Base-by-base conservation (phyloP, 1,140 invertebrate genomes). In the Megalopta genalis region DNA sequence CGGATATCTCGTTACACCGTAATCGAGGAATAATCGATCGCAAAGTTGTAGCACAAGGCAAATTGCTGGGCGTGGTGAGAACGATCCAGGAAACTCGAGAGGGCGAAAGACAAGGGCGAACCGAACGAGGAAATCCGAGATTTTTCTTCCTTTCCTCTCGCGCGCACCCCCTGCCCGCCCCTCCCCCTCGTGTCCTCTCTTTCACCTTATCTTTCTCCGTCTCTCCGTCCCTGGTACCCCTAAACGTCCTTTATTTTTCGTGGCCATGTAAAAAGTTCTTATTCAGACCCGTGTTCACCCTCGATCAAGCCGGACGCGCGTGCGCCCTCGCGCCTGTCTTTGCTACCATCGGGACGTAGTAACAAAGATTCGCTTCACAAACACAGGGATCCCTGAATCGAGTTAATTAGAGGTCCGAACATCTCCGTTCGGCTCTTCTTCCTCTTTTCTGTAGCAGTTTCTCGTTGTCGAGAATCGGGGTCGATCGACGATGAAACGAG, bases 1-100 rank as follows among this genome's bases (percentile, higher is more conserved):
- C 27, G 75, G 87, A 79, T 90, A 90, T 90, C 88, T 87, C 86
- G 88, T 90, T 90, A 89, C 88, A 89, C 83, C 84, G 73, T 90
- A 90, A 90, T 90, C 88, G 88, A 69, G 75, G 84, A 86, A 88
- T 88, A 90, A 90, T 87, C 80, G 77, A 81, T 80, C 75, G 88
- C 77, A 32, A 88, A 83, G 82, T 83, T 76, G 77, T 87, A 82
- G 82, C 87, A 80, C 86, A 88, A 87, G 84, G 84, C 81, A 86
- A 89, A 88, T 87, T 87, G 77, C 70, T 81, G 82, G 87, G 87
- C 87, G 85, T 88, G 86, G 87, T 86, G 81, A 80, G 86, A 84
- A 83, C 82, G 77, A 86, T 84, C 82, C 84, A 82, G 77, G 88
- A 89, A 90, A 90, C 87, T 86, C 87, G 88, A 90, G 86, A 88